phyloP scores from a whole-genome alignment of 2,113 vertebrate genomes.

The Semnornis frantzii region DNA sequence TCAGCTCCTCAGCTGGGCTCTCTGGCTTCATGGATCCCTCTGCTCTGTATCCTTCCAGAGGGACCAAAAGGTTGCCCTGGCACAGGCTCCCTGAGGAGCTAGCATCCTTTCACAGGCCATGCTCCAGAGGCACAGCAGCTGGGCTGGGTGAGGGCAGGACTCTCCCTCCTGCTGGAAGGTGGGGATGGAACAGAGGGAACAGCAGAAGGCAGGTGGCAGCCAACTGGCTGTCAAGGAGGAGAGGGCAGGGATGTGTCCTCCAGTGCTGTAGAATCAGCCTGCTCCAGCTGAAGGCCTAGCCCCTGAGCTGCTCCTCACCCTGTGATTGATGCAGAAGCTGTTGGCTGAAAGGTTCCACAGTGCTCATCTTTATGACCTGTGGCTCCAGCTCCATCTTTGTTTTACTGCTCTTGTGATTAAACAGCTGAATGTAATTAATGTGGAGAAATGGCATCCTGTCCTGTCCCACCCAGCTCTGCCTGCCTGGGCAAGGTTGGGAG shows the following conservation, averaged over 20 bases:
- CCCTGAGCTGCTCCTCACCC: not conserved
- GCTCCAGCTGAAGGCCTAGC: not conserved
- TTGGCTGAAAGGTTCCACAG: not conserved
- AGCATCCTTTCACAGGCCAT: not conserved
- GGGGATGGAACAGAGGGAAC: not conserved
- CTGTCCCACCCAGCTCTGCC: not conserved
- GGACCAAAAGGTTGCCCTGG: not conserved
- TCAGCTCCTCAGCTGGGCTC: not conserved
- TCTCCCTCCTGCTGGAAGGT: not conserved
- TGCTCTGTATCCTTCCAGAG: not conserved
- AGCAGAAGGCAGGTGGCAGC: not conserved
- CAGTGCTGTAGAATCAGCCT: not conserved
- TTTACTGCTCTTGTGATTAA: slow-evolving; percentile 14
- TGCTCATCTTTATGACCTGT: not conserved
- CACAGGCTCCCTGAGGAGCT: not conserved
- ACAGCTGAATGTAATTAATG: not conserved
- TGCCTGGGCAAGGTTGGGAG: not conserved
- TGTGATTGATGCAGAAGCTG: not conserved
- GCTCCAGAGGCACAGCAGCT: not conserved
- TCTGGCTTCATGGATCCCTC: not conserved
- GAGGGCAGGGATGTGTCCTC: not conserved
- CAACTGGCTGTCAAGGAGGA: not conserved
- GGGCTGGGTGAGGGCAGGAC: not conserved
- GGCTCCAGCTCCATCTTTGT: not conserved
- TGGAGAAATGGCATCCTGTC: not conserved